phyloP scores from a whole-genome alignment of 1,140 invertebrate species.

The Neodiprion lecontei region DNA sequence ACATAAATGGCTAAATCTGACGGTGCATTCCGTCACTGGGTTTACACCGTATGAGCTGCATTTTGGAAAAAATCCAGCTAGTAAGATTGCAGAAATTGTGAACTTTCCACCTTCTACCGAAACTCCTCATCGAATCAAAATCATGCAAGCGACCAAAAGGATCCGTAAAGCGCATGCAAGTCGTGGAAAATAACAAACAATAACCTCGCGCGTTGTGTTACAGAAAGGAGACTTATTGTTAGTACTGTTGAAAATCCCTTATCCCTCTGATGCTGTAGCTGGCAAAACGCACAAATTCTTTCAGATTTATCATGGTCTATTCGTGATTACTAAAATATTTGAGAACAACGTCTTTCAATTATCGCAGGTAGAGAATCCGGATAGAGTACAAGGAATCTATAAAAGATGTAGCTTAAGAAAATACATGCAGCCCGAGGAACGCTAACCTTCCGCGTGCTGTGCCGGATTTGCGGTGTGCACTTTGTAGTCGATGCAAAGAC shows the following conservation, averaged over 20 bases:
- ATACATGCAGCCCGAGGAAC: neutral
- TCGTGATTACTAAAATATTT: neutral
- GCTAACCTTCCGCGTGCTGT: neutral
- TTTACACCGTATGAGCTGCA: neutral
- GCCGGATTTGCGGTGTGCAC: neutral
- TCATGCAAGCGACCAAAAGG: neutral
- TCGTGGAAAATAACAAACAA: neutral
- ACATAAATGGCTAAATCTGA: neutral
- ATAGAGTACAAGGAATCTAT: neutral
- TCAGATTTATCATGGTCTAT: neutral
- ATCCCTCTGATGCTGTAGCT: neutral
- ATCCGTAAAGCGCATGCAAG: neutral
- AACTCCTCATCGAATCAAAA: neutral
- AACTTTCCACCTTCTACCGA: neutral
- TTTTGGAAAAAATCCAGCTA: neutral
- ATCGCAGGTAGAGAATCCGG: neutral
- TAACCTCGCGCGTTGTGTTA: neutral
- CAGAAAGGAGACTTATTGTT: neutral
- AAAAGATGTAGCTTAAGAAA: neutral
- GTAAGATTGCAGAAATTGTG: neutral
- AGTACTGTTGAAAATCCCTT: neutral
- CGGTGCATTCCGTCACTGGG: neutral
- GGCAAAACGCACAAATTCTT: neutral
- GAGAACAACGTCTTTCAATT: conserved; percentile 1
- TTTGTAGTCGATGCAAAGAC: neutral